Evolutionary conservation across 30 jellyfish, hydroid and myxozoan species (phyloP).

Genomic region (Morbakka virulenta): DNA sequence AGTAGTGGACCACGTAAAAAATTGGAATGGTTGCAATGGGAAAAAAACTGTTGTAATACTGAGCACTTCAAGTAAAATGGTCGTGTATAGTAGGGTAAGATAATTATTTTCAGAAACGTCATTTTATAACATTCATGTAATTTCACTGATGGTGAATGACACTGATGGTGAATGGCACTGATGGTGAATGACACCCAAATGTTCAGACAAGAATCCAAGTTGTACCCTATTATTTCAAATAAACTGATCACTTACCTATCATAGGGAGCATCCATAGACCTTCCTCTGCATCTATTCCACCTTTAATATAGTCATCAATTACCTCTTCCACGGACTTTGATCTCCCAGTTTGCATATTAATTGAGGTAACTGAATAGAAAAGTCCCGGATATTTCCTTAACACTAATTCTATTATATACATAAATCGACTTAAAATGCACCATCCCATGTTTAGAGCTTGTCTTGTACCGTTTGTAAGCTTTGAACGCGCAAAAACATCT

Average conservation of each 20-base stretch:
- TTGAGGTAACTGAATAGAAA: conserved; percentile 64
- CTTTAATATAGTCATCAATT: conserved; percentile 68
- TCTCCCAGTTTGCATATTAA: conserved; percentile 29
- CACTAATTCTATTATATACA: conserved; percentile 66
- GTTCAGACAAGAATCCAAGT: no score
- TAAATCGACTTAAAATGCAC: conserved; percentile 76
- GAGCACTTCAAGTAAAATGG: no score
- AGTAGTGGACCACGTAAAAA: no score
- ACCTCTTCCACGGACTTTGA: conserved; percentile 73
- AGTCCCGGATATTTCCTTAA: conserved; percentile 77
- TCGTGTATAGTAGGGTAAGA: no score
- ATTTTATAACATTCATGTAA: no score
- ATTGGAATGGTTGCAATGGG: no score
- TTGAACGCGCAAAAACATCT: conserved; percentile 88
- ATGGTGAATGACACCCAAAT: no score
- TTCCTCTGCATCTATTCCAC: conserved; percentile 53
- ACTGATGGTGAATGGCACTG: no score
- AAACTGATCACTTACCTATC: conserved; percentile 58
- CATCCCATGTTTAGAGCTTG: conserved; percentile 95
- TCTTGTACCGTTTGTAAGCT: conserved; percentile 58
- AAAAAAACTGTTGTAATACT: no score
- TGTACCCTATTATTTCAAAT: no score
- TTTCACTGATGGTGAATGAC: no score
- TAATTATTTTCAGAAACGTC: no score
- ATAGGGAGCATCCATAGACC: conserved; percentile 80